Conservation (phyloP, 2,113 vertebrate species). For the Pavo muticus region DNA sequence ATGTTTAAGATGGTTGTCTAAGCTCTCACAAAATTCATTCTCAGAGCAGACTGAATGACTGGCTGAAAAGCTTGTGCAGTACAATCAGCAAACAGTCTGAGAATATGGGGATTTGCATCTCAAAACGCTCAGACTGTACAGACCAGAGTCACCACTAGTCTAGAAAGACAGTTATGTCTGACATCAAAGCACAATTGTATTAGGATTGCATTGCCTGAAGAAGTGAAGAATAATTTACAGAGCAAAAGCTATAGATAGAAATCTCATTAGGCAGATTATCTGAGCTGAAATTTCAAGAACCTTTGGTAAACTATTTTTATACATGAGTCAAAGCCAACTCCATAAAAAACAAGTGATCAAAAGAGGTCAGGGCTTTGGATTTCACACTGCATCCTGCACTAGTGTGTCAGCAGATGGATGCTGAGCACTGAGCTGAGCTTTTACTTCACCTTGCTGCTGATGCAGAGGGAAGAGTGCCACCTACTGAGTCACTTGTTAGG, state of each 20-base stretch:
- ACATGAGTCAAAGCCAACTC: neutral
- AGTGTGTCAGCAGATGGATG: neutral
- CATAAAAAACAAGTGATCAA: neutral
- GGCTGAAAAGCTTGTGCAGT: neutral
- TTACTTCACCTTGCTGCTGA: neutral
- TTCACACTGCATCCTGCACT: neutral
- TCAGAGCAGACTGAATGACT: neutral
- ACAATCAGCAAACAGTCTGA: neutral
- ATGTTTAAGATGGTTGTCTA: neutral
- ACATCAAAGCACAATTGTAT: conserved; percentile 2
- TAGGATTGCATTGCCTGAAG: neutral
- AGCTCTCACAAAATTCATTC: neutral
- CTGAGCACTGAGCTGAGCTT: neutral
- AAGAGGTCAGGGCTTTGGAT: conserved; percentile 33
- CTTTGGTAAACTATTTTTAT: conserved; percentile 39
- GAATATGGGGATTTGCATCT: neutral
- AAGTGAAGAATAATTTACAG: neutral
- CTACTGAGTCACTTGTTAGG: neutral
- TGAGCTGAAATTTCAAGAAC: conserved; percentile 37
- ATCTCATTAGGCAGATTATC: conserved; percentile 24
- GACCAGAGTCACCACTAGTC: neutral
- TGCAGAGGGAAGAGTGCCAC: conserved; percentile 48
- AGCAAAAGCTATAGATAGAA: neutral
- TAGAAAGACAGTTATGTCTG: neutral
- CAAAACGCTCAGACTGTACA: neutral